Evolutionary conservation across 2,797 vertebrate species (phyloP), one percentile per base, ranked within the genome.

Genomic region (Distichodus sexfasciatus): DNA sequence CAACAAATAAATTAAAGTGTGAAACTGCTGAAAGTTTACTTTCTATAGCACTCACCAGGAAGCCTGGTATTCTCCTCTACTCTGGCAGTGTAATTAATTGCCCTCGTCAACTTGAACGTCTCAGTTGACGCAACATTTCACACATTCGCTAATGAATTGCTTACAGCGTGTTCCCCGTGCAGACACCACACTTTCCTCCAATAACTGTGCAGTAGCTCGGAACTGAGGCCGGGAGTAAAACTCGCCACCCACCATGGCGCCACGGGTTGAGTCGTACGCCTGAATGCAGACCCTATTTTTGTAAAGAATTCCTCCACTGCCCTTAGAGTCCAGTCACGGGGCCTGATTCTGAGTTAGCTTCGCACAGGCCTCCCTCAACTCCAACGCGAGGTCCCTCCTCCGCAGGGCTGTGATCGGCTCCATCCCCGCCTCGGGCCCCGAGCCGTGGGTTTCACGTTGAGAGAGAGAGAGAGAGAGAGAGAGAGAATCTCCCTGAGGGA

Each of bases 361-460:
- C n/a, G n/a, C n/a, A n/a, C n/a, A n/a, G n/a, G n/a, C n/a, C n/a
- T n/a, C n/a, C n/a, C n/a, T n/a, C n/a, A n/a, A n/a, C n/a, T n/a
- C n/a, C n/a, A n/a, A n/a, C n/a, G n/a, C n/a, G n/a, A n/a, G n/a
- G 40, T 64, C 24, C 26, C 29, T 15, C 31, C 31, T 47, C 41
- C 48, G 51, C 59, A 26, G 47, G 51, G 46, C 54, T 28, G 51
- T 53, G 58, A 64, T 62, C 69, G 47, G 53, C 31, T 26, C 6
- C 4, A 10, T 58, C 38, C 4, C 51, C 58, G 11, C 69, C 53
- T 38, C 4, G 19, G 65, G 68, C 59, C 41, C 29, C 21, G 14
- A 48, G 43, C 54, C 61, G 54, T 57, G 38, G 53, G 36, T 57
- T 53, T 67, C 26, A 62, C 69, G 19, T 54, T n/a, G 46, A 69